These are phyloP conservation scores for Ennomos erosarius DNA, from an alignment of 2,888 invertebrate genomes.

Conservation along the genomic window DNA sequence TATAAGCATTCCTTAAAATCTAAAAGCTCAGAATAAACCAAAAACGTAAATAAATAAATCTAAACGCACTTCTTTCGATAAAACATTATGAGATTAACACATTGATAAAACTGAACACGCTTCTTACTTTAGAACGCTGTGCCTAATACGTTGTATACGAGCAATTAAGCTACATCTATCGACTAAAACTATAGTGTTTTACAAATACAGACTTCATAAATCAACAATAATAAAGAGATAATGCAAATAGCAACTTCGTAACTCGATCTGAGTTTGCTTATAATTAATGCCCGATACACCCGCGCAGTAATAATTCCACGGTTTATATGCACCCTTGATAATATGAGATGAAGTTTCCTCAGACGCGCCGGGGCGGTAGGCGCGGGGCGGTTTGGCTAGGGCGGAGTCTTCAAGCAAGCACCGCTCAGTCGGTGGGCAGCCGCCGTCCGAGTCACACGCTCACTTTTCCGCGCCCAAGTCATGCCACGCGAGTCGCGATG, in stretches of 20 bases:
- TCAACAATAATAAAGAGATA: constrained; percentile 44
- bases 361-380: constrained; percentile 72
- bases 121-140: too few species aligned
- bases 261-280: constrained; percentile 70
- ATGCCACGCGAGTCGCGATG: constrained; percentile 81
- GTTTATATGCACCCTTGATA: constrained; percentile 82
- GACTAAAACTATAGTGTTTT: constrained; percentile 8
- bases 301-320: constrained; percentile 77
- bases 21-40: too few species aligned
- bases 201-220: constrained; percentile 33
- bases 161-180: constrained; percentile 9
- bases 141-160: background rate
- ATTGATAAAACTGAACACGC: too few species aligned
- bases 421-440: constrained; percentile 82
- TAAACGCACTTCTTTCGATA: too few species aligned
- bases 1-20: constrained; percentile 4
- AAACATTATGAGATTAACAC: too few species aligned
- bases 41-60: too few species aligned
- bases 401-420: constrained; percentile 70
- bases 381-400: constrained; percentile 72
- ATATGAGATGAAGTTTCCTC: constrained; percentile 82
- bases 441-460: constrained; percentile 70
- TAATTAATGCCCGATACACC: constrained; percentile 76
- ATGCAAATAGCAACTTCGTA: constrained; percentile 49
- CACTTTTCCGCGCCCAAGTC: constrained; percentile 50